Conservation (phyloP, 30 jellyfish, hydroid and myxozoan species). For the Nemopilema nomurai region DNA sequence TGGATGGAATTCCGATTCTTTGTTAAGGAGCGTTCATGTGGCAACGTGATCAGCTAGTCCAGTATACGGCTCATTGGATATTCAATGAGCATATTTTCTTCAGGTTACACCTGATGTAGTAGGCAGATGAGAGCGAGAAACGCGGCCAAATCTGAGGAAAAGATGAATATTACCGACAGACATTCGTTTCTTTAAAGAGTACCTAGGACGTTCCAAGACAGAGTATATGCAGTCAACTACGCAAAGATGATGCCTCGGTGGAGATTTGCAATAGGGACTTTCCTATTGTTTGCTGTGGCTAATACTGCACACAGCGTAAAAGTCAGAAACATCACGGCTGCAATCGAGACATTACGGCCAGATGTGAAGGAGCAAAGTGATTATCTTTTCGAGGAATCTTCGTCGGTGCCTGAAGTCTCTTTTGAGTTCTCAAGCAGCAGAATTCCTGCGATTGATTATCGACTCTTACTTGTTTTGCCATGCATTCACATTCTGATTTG, state of each 20-base stretch:
- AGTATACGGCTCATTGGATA: conserved; percentile 30
- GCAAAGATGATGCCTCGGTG: neutral
- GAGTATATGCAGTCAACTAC: too few species aligned
- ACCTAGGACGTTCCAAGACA: neutral
- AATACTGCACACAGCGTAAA: conserved; percentile 2
- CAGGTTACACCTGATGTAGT: too few species aligned
- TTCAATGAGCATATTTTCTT: conserved; percentile 26
- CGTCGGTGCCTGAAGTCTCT: neutral
- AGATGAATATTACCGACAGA: too few species aligned
- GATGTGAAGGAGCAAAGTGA: conserved; percentile 7
- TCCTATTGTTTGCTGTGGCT: neutral
- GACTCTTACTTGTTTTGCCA: neutral
- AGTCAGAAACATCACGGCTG: conserved; percentile 33
- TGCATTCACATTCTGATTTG: neutral
- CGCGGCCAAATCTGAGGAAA: too few species aligned
- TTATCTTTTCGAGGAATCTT: conserved; percentile 7
- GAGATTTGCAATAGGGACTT: neutral
- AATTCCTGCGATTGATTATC: neutral
- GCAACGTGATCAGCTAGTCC: conserved; percentile 24
- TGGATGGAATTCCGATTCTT: neutral
- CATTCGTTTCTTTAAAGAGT: too few species aligned
- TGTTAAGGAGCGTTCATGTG: neutral
- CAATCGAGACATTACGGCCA: conserved; percentile 35
- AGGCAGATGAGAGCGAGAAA: too few species aligned
- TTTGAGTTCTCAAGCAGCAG: conserved; percentile 26